Evolutionary conservation across 2,888 invertebrate genomes (phyloP), one percentile per base, ranked within the genome.

Genomic region (Achlya flavicornis): DNA sequence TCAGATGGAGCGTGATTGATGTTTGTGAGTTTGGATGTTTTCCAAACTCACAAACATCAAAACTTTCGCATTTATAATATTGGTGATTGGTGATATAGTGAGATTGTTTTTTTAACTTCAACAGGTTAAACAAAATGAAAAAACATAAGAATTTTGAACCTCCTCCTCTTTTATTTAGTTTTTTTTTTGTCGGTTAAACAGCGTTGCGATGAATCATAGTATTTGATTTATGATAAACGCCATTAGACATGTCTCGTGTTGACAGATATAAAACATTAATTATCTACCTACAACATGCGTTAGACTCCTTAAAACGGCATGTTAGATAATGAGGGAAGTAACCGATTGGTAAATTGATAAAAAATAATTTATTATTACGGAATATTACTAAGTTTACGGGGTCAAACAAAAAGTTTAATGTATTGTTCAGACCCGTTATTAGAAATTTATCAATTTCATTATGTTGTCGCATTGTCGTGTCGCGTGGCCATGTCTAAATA

Each of bases 201-300:
- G 61, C 61, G 62, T 59, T 64, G 61, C 65, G 69, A 76, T 78
- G 73, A 73, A 78, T 83, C 79, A 79, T 76, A 64, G 62, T 65
- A 62, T 62, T 75, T 83, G 83, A 84, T 83, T 72, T 76, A 84
- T 80, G 74, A 70, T 74, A 66, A 61, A 67, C 71, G 68, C 74
- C 77, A 77, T 81, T 78, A 78, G 70, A 78, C 74, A 79, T 78
- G 80, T 81, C 77, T 76, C 68, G 65, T 74, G 79, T 77, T 80
- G 85, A 82, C 84, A 79, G 79, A 77, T 76, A 78, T 80, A 80
- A 83, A 80, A 78, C 81, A 84, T 83, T 82, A 83, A 83, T 84
- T 80, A 83, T 73, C 77, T 74, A 75, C 81, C 83, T 77, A 80
- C 81, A 66, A 73, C 63, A 65, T 65, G 66, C 68, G 70, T 75